Evolutionary conservation across 2,888 invertebrate genomes (phyloP), one percentile per base, ranked within the genome.

Genomic region (Nemapogon koenigi): DNA sequence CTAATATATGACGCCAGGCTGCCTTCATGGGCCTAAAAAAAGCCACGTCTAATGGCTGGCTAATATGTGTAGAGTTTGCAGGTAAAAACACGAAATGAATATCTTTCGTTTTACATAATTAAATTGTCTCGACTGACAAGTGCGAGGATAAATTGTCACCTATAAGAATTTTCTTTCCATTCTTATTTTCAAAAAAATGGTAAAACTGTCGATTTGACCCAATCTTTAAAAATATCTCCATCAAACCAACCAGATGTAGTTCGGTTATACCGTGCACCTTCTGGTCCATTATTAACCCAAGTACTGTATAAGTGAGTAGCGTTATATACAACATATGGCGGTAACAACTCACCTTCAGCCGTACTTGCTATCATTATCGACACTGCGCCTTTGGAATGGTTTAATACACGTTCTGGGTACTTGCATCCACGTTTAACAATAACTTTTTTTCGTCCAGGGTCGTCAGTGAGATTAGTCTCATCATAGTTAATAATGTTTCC

Each of bases 251-350:
- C 69, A 32, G 52, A 55, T 33, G 43, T 42, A 2, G 58, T 52
- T 1, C 61, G 22, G 43, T 64, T 68, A 43, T 64, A 73, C 3
- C 59, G 32, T 40, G 53, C 27, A 29, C 52, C 47, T 39, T 33
- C 11, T 13, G 64, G 66, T 6, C 69, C 71, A 33, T 56, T 55
- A 44, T 47, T 45, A 4, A 48, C 53, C 70, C 71, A 75, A 6
- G 57, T 52, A 28, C 53, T 42, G 46, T 56, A 64, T n/a, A 70
- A 27, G 40, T 62, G 37, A 39, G 49, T 47, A 2, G 63, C 49
- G 47, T 69, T 73, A 44, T 69, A 69, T 0, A 66, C 60, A 3
- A 67, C 57, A 45, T 67, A 71, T 16, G 51, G 49, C 3, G 66
- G 63, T 17, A 68, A 43, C 2, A 61, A 14, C 26, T 46, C 40